Evolutionary conservation across 2,113 vertebrate species (phyloP), one percentile per base, ranked within the genome.

Genomic region (Petaurus breviceps): DNA sequence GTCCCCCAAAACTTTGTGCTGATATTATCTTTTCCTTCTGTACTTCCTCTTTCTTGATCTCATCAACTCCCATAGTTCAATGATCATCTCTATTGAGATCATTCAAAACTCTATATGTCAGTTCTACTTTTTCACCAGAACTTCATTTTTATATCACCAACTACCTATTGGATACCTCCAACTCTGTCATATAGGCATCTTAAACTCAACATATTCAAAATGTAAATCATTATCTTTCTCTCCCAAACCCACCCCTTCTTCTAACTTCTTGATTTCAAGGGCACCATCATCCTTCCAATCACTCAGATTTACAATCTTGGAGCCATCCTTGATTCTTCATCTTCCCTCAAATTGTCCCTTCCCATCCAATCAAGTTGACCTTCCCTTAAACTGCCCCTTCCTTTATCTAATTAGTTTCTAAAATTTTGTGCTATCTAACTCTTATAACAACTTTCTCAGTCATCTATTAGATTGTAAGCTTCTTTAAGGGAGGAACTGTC

Each of bases 71-170:
- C 57, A 11, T 92, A 52, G 26, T 93, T 95, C 84, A 24, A 68
- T 93, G 90, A 49, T 49, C 11, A 37, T 47, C 43, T 92, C 9
- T 51, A 11, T 47, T 12, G 2, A 47, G 43, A 53, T 26, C 51
- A 91, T 49, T 91, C 89, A 28, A 28, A 93, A n/a, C 94, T 57
- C 31, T 93, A 37, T 22, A 31, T 93, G 43, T 94, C 43, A 90
- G 28, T 6, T 51, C 54, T 93, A 26, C 23, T 50, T 14, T 16
- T 24, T 49, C 47, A 93, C 19, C 84, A 77, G 43, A 90, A 92
- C 51, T 89, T 47, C 16, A 61, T 22, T 57, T 52, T 9, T 77
- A 68, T 37, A n/a, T 19, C 43, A 55, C 46, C 12, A 55, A 28
- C 23, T 91, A 28, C 25, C 37, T 25, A 50, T 84, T 31, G 43